Base-by-base conservation (phyloP, 35 echinoderm and acorn worm species). In the Ophiothrix spiculata region DNA sequence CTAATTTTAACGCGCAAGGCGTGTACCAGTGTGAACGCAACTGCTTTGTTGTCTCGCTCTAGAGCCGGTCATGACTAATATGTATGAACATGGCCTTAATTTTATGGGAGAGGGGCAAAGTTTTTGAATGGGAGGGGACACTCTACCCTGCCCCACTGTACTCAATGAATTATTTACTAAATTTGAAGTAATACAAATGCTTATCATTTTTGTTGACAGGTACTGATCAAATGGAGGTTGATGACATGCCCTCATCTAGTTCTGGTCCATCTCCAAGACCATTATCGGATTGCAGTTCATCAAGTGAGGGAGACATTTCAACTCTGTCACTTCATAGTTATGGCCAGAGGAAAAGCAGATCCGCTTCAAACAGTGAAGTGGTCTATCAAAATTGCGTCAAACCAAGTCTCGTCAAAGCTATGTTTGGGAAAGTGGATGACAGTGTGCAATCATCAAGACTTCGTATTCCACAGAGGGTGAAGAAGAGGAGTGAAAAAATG, bases 201-300 rank as follows among this genome's bases (percentile, higher is more conserved):
- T 49, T 69, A 25, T 69, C 1, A 69, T 25, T 69, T 6, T 25
- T 69, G 16, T 69, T n/a, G 17, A n/a, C 60, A 69, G 60, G 88
- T 6, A 83, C 83, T 35, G 96, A 94, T 36, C 74, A 86, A 12
- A 89, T 94, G 88, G 96, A 94, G 46, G 38, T 92, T 63, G 91
- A 93, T 74, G 92, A 99, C 78, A 78, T 84, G 0, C 85, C 91
- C 28, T 99, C 96, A 0, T 87, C 96, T 37, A 91, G 81, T 42
- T 99, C 96, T n/a, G 86, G 79, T 45, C 83, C 69, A 35, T 94
- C 96, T 21, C 80, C 94, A 36, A 90, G 69, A 25, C 89, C 86
- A 39, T 80, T 94, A 0, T 99, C 96, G 35, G 96, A 99, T n/a
- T 99, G 86, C 56, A 94, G 96, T 42, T 99, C 96, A 0, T 94